Percentiles rank a stretch among this genome's conserved stretches.
Evolutionary conservation across 2,797 vertebrate genomes (phyloP).

Genomic region (Syngnathus acus): DNA sequence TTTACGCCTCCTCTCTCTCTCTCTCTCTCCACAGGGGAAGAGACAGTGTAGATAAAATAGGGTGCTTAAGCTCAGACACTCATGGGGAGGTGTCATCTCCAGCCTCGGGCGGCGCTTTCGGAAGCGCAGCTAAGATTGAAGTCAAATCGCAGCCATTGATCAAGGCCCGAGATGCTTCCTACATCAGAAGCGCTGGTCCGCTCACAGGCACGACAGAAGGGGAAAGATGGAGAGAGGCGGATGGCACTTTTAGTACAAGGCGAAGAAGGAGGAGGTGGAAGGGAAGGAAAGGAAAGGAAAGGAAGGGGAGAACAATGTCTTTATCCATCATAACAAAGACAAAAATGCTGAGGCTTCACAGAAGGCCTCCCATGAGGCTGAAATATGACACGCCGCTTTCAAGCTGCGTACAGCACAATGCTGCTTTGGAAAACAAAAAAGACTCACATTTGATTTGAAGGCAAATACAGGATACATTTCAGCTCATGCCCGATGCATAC

Average conservation of each 20-base stretch:
- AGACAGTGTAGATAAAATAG: slow-evolving; percentile 52
- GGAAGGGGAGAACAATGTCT: slow-evolving; percentile 20
- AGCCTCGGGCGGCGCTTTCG: slow-evolving; percentile 53
- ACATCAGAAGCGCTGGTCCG: slow-evolving; percentile 31
- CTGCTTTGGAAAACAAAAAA: slow-evolving; percentile 34
- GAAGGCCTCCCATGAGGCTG: slow-evolving; percentile 26
- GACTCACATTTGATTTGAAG: slow-evolving; percentile 44
- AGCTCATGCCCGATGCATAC: slow-evolving; percentile 33
- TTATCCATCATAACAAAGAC: slow-evolving; percentile 38
- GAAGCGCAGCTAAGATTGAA: slow-evolving; percentile 44
- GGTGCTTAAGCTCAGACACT: slow-evolving; percentile 51
- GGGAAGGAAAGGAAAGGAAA: too few relatives aligned
- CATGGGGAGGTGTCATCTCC: slow-evolving; percentile 54
- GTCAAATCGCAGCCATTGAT: slow-evolving; percentile 54
- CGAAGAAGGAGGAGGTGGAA: slow-evolving; percentile 5
- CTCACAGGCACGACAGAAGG: slow-evolving; percentile 16
- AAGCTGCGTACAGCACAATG: slow-evolving; percentile 21
- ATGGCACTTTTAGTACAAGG: slow-evolving; percentile 20
- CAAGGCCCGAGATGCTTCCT: slow-evolving; percentile 44
- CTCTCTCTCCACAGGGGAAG: slow-evolving; percentile 19
- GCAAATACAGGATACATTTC: slow-evolving; percentile 44
- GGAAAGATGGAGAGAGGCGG: not conserved
- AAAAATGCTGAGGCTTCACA: slow-evolving; percentile 29
- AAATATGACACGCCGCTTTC: slow-evolving; percentile 25
- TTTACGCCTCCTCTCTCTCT: slow-evolving; percentile 9